These are phyloP conservation scores for Thaumatotibia leucotreta DNA, from an alignment of 1,140 invertebrate species.

Conservation along the genomic window DNA sequence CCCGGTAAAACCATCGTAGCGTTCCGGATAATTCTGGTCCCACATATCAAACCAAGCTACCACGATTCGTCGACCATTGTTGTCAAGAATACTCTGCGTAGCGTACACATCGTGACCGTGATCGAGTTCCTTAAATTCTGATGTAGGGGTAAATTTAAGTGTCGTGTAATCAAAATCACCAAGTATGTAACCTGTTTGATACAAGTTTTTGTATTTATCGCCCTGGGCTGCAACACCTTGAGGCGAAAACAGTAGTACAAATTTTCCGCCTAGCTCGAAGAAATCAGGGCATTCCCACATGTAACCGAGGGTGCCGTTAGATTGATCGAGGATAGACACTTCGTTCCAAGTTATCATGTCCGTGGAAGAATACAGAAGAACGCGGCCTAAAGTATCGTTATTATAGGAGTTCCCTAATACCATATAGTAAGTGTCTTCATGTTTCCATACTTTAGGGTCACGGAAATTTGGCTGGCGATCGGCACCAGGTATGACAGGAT, in stretches of 20 bases:
- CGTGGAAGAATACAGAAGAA: slow-evolving; percentile 48
- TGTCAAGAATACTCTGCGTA: slow-evolving; percentile 53
- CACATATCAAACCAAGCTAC: slow-evolving; percentile 68
- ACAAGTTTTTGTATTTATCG: slow-evolving; percentile 60
- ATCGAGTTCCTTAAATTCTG: slow-evolving; percentile 58
- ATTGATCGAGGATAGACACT: slow-evolving; percentile 43
- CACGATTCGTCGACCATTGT: slow-evolving; percentile 38
- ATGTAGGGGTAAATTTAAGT: slow-evolving; percentile 35
- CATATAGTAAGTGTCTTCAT: slow-evolving; percentile 54
- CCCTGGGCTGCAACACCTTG: slow-evolving; percentile 57
- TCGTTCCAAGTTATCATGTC: slow-evolving; percentile 51
- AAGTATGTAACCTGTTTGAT: slow-evolving; percentile 60
- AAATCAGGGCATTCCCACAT: slow-evolving; percentile 70
- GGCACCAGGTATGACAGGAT: slow-evolving; percentile 46
- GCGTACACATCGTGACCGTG: slow-evolving; percentile 68
- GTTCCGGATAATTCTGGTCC: slow-evolving; percentile 54
- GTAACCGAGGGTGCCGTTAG: slow-evolving; percentile 51
- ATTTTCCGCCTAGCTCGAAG: slow-evolving; percentile 49
- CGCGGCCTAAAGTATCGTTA: slow-evolving; percentile 43
- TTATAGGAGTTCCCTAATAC: slow-evolving; percentile 58
- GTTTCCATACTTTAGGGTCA: slow-evolving; percentile 69
- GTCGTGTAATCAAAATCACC: slow-evolving; percentile 54
- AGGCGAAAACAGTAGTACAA: slow-evolving; percentile 60
- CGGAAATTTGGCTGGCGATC: slow-evolving; percentile 52
- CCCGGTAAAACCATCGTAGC: slow-evolving; percentile 49